Evolutionary conservation across 1,140 invertebrate genomes (phyloP), one percentile per base, ranked within the genome.

Genomic region (Samia ricini): DNA sequence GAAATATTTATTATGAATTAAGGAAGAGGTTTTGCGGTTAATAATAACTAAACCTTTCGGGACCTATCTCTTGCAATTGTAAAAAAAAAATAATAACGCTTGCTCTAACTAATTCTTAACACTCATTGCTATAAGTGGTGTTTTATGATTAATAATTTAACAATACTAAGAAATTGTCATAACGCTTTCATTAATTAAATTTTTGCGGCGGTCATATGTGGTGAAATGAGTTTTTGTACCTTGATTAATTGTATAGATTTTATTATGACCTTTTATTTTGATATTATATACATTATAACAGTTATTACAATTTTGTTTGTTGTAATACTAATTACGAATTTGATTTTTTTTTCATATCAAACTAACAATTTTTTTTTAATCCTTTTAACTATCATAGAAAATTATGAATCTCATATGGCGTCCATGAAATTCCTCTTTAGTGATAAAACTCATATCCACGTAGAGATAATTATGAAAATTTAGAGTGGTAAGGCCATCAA

Each of bases 71-170:
- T 29, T 8, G 21, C 6, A 20, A 52, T 52, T 52, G 50, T 55
- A 55, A 55, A 23, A 24, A 51, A 51, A 21, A 52, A 2, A 19
- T 52, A 12, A 24, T 55, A 12, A 55, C 22, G 7, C 52, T 54
- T 54, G 20, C 51, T 54, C 51, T 5, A 24, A 55, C 24, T 42
- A 42, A 42, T 42, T 55, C 52, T 23, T 21, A 55, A 55, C 24
- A n/a, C 12, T 55, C 15, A 55, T 55, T 55, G 15, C 1, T 55
- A 55, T 22, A 55, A 24, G 19, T 52, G 18, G 18, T n/a, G 12
- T 24, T 55, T 24, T 18, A 55, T 12, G 15, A 24, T 55, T 42
- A 55, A 24, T 22, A 12, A n/a, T 55, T 52, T 7, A 10, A 24
- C 52, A 52, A 19, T 19, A 52, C 10, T 55, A 22, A 5, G 19